Base-by-base conservation (phyloP, 2,888 invertebrate species). In the Dyspetes luteomarginatus region DNA sequence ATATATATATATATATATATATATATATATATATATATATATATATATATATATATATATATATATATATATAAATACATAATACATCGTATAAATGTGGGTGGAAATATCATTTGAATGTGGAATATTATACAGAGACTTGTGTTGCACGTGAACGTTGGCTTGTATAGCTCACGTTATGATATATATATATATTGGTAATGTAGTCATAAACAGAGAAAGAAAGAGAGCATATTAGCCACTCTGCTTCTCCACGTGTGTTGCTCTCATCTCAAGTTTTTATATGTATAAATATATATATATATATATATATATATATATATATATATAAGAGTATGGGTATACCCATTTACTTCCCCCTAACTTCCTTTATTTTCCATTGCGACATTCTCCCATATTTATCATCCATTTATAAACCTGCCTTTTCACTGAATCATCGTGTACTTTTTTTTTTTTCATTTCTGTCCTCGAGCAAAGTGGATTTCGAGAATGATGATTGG, bases 151-250 rank as follows among this genome's bases (percentile, higher is more conserved):
- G 43, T 62, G n/a, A n/a, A n/a, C n/a, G n/a, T 30, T 67, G 19
- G 17, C 67, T 28, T 64, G 60, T 62, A 22, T 19, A 22, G 26
- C 52, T 48, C 26, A 43, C 72, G 55, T 78, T 67, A 43, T 67
- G 41, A 28, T 56, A 26, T 43, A 43, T 55, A 5, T 28, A 48
- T 4, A 67, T 43, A 24, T 24, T 41, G 15, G 43, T 43, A 55
- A 52, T 7, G 62, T 62, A 68, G 7, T 58, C 43, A 62, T 45
- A 22, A 26, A 69, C 24, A 26, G 28, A n/a, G 28, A 73, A 30
- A 48, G 48, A 52, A 52, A 68, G 41, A 69, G n/a, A 69, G 62
- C 45, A 50, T 78, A 78, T 78, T 68, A 78, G 78, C 78, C 68
- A 78, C 73, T 78, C 78, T 62, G 68, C 55, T 48, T 62, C 36